Base-by-base conservation (phyloP, 2,888 invertebrate genomes). In the Brachyopa scutellaris region DNA sequence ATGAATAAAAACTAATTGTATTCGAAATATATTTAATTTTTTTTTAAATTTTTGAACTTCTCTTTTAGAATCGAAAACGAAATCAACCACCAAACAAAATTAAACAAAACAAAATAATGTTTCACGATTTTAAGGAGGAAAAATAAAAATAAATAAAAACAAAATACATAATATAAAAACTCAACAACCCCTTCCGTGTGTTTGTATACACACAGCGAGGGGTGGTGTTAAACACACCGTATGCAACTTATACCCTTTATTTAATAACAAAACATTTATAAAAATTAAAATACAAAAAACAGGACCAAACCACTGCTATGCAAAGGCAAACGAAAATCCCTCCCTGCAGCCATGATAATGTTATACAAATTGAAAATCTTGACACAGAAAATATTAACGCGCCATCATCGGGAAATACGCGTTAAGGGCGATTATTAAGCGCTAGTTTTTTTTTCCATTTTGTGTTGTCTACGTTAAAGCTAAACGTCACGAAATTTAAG, bases 321-420 rank as follows among this genome's bases (percentile, higher is more conserved):
- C 51, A 42, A 42, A 33, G 13, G 29, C 29, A 29, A 4, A 33
- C 42, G 15, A 33, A 67, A 67, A 42, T 29, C 11, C 49, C 51
- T 11, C 11, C 21, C 59, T 29, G 40, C 61, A 59, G 19, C 38
- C 66, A 55, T 77, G 70, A 72, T 47, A 70, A 82, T 77, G 61
- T 66, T 72, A 42, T 77, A 66, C 70, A 77, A 82, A 82, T 72
- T 82, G 47, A 59, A 82, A 72, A 61, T 66, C 61, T 66, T 61
- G 59, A 64, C 61, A 40, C 64, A 55, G 72, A 62, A 66, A 53
- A 82, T 61, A 36, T 72, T 72, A 66, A 61, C 61, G 59, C 77
- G 53, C 36, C 38, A 51, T 59, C 59, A 26, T 49, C 66, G 82
- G 51, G 59, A 61, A 38, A 40, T 9, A 21, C 36, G 55, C 55